phyloP scores from a whole-genome alignment of 37 sponge, comb jelly and placozoan species.

The Diacarnus erythraeanus region DNA sequence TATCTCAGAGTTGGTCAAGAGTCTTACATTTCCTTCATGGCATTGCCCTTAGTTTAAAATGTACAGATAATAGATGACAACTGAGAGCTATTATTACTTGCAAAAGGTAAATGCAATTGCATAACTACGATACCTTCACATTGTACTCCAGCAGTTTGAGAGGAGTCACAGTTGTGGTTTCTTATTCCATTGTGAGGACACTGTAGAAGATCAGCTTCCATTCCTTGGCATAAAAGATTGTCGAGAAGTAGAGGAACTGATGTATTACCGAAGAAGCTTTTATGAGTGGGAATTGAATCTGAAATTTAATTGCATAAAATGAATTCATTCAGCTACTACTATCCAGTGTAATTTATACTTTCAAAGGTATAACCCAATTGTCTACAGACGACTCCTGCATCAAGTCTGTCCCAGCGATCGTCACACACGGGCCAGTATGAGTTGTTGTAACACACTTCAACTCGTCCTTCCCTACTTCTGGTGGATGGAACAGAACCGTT shows the following conservation, averaged over 20 bases:
- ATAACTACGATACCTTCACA: conserved; percentile 19
- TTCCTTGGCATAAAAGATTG: conserved; percentile 40
- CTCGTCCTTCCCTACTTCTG: conserved; percentile 15
- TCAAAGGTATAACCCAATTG: neutral
- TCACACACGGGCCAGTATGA: conserved; percentile 41
- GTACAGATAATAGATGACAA: too few relatives aligned
- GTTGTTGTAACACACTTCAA: conserved; percentile 37
- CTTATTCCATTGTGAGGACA: conserved; percentile 10
- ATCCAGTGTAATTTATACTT: too few relatives aligned
- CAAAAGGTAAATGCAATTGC: neutral
- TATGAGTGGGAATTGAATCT: neutral
- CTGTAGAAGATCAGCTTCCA: conserved; percentile 24
- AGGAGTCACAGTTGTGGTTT: conserved; percentile 21
- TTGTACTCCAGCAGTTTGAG: conserved; percentile 37
- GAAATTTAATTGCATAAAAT: too few relatives aligned
- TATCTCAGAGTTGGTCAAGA: neutral
- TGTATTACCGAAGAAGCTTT: neutral
- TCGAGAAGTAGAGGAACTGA: conserved; percentile 25
- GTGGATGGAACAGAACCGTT: neutral
- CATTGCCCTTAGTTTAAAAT: too few relatives aligned
- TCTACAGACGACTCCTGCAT: conserved; percentile 45
- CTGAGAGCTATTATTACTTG: neutral
- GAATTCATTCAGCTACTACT: too few relatives aligned
- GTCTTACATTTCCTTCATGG: neutral
- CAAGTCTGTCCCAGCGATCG: conserved; percentile 29